A percentile compares a stretch with the other conserved stretches of the same genome.
Evolutionary conservation across 2,113 vertebrate genomes (phyloP).

Genomic region (Mustela nigripes): DNA sequence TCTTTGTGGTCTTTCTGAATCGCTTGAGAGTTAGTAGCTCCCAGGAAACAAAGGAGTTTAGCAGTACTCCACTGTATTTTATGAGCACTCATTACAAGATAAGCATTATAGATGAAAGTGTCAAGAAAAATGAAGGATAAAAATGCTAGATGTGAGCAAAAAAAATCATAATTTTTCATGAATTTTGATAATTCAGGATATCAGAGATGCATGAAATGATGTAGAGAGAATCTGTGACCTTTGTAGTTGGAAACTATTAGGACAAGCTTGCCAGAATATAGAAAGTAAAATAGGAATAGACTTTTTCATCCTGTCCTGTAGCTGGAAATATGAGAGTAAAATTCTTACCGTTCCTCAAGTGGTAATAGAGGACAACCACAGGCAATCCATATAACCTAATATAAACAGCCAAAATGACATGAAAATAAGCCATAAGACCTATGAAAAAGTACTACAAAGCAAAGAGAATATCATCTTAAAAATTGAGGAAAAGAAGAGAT

Average conservation of each 20-base stretch:
- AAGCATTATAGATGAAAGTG: not conserved
- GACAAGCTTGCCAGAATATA: not conserved
- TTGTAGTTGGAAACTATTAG: not conserved
- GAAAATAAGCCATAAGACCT: not conserved
- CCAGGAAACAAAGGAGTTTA: not conserved
- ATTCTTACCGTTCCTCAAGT: not conserved
- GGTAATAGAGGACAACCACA: not conserved
- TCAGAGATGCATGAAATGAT: not conserved
- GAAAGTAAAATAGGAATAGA: not conserved
- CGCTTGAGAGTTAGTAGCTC: not conserved
- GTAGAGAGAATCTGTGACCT: not conserved
- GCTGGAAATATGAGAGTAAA: not conserved
- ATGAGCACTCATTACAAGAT: not conserved
- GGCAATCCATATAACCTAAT: not conserved
- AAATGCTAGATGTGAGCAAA: not conserved
- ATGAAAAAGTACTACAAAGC: not conserved
- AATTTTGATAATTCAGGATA: not conserved
- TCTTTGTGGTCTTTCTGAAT: not conserved
- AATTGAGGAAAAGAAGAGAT: not conserved
- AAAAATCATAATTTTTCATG: not conserved
- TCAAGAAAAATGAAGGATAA: not conserved
- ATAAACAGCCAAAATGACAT: not conserved
- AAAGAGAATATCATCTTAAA: not conserved
- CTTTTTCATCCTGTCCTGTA: not conserved
- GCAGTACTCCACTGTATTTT: not conserved